Evolutionary conservation across 2,797 vertebrate genomes (phyloP).

Genomic region (Neoniphon sammara): DNA sequence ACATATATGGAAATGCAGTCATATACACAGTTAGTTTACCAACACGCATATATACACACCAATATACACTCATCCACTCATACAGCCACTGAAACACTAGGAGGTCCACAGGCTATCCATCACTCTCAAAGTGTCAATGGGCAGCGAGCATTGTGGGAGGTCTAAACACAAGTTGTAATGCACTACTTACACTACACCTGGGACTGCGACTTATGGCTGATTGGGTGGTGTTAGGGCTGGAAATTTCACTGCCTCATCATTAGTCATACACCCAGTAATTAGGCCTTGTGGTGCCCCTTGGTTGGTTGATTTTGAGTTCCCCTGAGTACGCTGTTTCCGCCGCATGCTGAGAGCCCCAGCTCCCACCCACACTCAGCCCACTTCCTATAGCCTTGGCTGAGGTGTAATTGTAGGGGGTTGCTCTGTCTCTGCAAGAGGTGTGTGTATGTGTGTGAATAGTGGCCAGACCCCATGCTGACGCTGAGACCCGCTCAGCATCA

Average conservation of each 20-base stretch:
- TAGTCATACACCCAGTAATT: constrained; percentile 71
- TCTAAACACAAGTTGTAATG: constrained; percentile 10
- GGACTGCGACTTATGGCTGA: constrained; percentile 37
- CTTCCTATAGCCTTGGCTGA: constrained; percentile 63
- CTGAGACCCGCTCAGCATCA: constrained; percentile 39
- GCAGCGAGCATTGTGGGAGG: constrained; percentile 28
- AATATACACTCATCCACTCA: constrained; percentile 8
- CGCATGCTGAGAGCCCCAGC: constrained; percentile 57
- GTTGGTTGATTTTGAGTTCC: constrained; percentile 61
- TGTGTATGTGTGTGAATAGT: constrained; percentile 11
- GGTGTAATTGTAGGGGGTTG: constrained; percentile 66
- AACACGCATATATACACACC: constrained; percentile 3
- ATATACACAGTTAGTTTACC: not conserved
- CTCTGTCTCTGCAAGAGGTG: constrained; percentile 28
- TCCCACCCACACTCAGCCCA: constrained; percentile 41
- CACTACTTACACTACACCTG: constrained; percentile 24
- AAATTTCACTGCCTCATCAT: constrained; percentile 59
- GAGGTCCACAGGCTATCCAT: constrained; percentile 30
- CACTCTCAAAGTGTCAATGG: constrained; percentile 14
- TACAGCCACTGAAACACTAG: not conserved
- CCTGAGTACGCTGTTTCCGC: constrained; percentile 17
- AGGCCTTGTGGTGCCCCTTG: constrained; percentile 57
- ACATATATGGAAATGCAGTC: constrained; percentile 11
- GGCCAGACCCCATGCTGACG: constrained; percentile 7
- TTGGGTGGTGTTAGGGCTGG: constrained; percentile 35